Percentiles rank a stretch among this genome's conserved stretches.
Conservation (phyloP, 2,797 vertebrate genomes). For the Sarcophilus harrisii region DNA sequence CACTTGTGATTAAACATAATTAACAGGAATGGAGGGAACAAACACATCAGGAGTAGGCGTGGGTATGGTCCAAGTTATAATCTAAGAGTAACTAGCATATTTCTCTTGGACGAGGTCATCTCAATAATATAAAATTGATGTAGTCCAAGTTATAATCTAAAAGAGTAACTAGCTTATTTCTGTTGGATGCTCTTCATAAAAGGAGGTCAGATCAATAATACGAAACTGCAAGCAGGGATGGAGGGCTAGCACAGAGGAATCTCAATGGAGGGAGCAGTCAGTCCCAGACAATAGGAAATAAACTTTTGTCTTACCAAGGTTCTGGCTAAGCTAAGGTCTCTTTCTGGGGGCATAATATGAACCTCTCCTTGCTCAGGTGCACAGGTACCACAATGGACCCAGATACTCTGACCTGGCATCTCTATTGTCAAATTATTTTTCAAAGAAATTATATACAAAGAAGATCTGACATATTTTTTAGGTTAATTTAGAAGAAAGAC, state of each 20-base stretch:
- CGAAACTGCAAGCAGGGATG: not conserved
- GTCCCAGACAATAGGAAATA: not conserved
- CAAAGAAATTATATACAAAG: slow-evolving; percentile 35
- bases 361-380: not conserved
- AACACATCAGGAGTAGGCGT: not conserved
- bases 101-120: not conserved
- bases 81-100: not conserved
- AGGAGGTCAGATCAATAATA: not conserved
- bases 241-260: not conserved
- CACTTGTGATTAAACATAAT: not conserved
- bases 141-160: too few relatives aligned
- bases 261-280: not conserved
- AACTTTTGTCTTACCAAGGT: not conserved
- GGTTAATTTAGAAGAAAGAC: not conserved
- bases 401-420: not conserved
- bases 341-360: not conserved
- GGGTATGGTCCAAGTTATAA: not conserved
- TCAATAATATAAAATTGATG: not conserved
- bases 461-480: not conserved
- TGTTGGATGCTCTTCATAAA: not conserved
- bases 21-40: not conserved
- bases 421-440: slow-evolving; percentile 3
- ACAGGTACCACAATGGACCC: not conserved
- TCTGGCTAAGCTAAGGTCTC: not conserved
- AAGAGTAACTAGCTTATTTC: too few relatives aligned